Evolutionary conservation across 2,797 vertebrate genomes (phyloP), one percentile per base, ranked within the genome.

Genomic region (Neosilurus mollespiculum): DNA sequence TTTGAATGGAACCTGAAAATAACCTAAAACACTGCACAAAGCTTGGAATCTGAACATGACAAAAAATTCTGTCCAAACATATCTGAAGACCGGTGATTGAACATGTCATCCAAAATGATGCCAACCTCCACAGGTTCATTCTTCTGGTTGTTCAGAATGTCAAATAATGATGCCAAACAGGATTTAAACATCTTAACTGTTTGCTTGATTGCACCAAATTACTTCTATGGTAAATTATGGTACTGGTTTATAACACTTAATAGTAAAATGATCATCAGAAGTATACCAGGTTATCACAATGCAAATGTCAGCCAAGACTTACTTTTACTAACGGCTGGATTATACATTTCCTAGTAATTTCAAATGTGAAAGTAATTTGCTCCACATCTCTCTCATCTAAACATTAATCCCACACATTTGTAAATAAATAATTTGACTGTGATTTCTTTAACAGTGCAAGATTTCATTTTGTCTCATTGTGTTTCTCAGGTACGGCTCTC

Each of bases 401-500:
- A 26, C 53, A 26, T 3, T 26, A 8, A 73, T 18, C 70, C n/a
- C 9, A 16, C 8, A 0, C 15, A n/a, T 73, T 54, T 54, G n/a
- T 54, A 10, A 15, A 54, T 54, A 9, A 54, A 26, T 14, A 72
- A 30, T 10, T 30, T 20, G 8, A 16, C 3, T 72, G 70, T 73
- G 70, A 73, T 73, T 72, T 72, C 49, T 54, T 70, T 30, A 73
- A 10, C 51, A 53, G 24, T 49, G 10, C 1, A 20, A 54, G 37
- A 1, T 73, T 15, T 51, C 53, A 37, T 20, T 79, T 30, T 79
- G 4, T 78, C 18, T 56, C n/a, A 69, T 9, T 58, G 16, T 59
- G 20, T 59, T 22, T 82, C 37, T 30, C 90, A 95, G 95, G 95
- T 70, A 95, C 95, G 0, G 95, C 93, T 78, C 92, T 95, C 86